Evolutionary conservation across 1,140 invertebrate genomes (phyloP).

Genomic region (Ptiloglossa arizonensis): DNA sequence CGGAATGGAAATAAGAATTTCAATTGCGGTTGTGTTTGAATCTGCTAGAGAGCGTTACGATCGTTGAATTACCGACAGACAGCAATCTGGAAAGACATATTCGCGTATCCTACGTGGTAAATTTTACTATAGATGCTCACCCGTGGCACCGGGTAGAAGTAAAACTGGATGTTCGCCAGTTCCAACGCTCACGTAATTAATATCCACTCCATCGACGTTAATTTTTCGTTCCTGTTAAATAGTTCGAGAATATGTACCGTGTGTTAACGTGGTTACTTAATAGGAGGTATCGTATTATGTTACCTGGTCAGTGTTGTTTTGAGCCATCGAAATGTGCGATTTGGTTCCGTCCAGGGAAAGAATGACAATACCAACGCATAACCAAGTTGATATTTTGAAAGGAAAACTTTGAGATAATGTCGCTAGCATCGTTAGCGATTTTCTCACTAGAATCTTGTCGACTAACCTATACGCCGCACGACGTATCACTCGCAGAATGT

Average conservation of each 20-base stretch:
- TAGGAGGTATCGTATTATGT: neutral
- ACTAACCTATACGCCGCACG: too few relatives aligned
- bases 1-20: too few relatives aligned
- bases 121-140: slow-evolving; percentile 73
- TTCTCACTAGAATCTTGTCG: too few relatives aligned
- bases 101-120: neutral
- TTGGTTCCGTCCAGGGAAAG: neutral
- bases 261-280: too few relatives aligned
- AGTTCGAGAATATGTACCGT: neutral
- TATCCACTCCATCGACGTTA: slow-evolving; percentile 83
- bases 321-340: neutral
- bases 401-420: neutral
- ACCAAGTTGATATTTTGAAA: neutral
- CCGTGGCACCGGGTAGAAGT: slow-evolving; percentile 89
- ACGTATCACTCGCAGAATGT: too few relatives aligned
- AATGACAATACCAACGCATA: neutral
- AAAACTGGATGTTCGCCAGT: slow-evolving; percentile 86
- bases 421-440: too few relatives aligned
- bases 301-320: neutral
- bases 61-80: neutral
- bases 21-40: too few relatives aligned
- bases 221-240: slow-evolving; percentile 81
- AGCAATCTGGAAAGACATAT: too few relatives aligned
- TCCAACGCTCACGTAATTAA: slow-evolving; percentile 89
- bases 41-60: neutral